phyloP scores from a whole-genome alignment of 2,113 vertebrate genomes.

The Cervus canadensis region DNA sequence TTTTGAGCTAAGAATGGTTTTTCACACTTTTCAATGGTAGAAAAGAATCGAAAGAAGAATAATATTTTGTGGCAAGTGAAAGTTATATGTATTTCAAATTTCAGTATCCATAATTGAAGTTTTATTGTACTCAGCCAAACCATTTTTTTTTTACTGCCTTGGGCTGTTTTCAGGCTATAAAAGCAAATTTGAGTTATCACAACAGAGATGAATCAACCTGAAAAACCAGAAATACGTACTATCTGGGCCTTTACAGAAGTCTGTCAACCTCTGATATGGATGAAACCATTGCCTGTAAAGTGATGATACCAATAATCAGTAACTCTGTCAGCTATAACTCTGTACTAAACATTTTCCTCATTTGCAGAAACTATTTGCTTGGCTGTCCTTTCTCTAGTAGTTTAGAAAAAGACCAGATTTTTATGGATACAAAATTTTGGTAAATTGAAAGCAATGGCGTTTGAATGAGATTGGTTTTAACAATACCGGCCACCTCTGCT shows the following conservation, averaged over 20 bases:
- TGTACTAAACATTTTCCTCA: not conserved
- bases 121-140: not conserved
- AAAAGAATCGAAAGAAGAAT: not conserved
- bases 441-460: not conserved
- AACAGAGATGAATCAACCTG: not conserved
- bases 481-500: not conserved
- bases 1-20: not conserved
- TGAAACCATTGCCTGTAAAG: not conserved
- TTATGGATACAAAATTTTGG: not conserved
- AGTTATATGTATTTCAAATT: not conserved
- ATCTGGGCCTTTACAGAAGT: not conserved
- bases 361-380: conserved; percentile 17
- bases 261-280: not conserved
- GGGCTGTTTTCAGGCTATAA: not conserved
- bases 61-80: not conserved
- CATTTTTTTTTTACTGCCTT: not conserved
- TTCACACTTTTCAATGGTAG: not conserved
- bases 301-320: not conserved
- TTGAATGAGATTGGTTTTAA: not conserved
- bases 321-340: not conserved
- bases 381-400: not conserved
- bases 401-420: not conserved
- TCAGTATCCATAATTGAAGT: not conserved
- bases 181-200: not conserved
- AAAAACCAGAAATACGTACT: not conserved